These are phyloP conservation scores for Sminthurinus aureus DNA, from an alignment of 2,888 invertebrate species.

Conservation along the genomic window DNA sequence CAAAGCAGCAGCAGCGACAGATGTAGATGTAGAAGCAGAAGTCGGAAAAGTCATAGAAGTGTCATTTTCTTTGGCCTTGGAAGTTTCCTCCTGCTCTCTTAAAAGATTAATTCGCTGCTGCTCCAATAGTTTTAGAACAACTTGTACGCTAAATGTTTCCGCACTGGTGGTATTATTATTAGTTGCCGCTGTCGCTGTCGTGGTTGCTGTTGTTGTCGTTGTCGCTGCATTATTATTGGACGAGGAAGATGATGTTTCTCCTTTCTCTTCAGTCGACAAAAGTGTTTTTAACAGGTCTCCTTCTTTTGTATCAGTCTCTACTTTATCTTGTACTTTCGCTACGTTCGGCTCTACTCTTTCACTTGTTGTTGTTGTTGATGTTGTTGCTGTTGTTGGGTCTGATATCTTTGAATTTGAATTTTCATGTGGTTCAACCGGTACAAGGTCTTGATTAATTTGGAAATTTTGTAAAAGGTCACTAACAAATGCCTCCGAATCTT, in stretches of 20 bases:
- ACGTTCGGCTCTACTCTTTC: neutral
- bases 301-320: neutral
- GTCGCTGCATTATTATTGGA: no score
- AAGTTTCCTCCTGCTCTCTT: neutral
- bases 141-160: slow-evolving; percentile 25
- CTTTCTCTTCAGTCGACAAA: neutral
- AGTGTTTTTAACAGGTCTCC: neutral
- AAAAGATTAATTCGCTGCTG: slow-evolving; percentile 28
- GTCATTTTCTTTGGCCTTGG: neutral
- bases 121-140: slow-evolving; percentile 21
- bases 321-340: slow-evolving; percentile 4
- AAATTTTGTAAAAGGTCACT: slow-evolving; percentile 57
- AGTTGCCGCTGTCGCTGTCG: neutral
- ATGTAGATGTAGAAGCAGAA: no score
- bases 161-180: neutral
- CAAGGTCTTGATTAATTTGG: slow-evolving; percentile 23
- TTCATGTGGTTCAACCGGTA: neutral
- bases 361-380: neutral
- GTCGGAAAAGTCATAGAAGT: no score
- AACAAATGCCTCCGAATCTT: slow-evolving; percentile 51
- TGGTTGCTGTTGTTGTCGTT: neutral
- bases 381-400: neutral
- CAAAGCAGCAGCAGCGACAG: no score
- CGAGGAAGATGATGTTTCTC: neutral
- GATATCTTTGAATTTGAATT: neutral